A percentile compares a stretch with the other conserved stretches of the same genome.
phyloP scores from a whole-genome alignment of 2,888 invertebrate species.

The Pandemis heparana region DNA sequence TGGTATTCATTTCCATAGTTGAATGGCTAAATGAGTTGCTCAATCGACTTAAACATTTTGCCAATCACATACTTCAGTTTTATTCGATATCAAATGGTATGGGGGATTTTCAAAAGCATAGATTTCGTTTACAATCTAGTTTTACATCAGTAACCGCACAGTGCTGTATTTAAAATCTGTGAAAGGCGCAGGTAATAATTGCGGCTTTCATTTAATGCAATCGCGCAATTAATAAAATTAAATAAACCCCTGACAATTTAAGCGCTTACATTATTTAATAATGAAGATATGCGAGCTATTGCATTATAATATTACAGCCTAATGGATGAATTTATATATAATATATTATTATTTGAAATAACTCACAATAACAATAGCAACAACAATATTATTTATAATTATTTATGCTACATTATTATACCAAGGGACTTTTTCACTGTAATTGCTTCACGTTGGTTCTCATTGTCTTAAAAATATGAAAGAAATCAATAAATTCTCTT shows the following conservation, averaged over 20 bases:
- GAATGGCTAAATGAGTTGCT: not conserved
- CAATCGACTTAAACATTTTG: not conserved
- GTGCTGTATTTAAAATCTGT: conserved; percentile 10
- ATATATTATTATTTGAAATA: not conserved
- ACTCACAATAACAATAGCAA: not conserved
- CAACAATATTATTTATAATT: not conserved
- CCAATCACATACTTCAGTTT: not conserved
- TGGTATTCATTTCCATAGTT: not conserved
- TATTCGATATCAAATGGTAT: not conserved
- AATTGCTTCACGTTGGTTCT: too few species aligned
- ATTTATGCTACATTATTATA: too few species aligned
- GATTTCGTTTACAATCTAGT: not conserved
- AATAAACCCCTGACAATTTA: conserved; percentile 27
- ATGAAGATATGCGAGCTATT: conserved; percentile 27
- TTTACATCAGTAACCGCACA: not conserved
- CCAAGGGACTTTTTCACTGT: too few species aligned
- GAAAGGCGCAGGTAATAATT: conserved; percentile 17
- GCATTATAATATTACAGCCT: conserved; percentile 15
- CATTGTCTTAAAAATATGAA: too few species aligned
- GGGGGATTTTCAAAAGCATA: not conserved
- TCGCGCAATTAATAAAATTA: conserved; percentile 24
- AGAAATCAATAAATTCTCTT: not conserved
- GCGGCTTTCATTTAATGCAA: conserved; percentile 17
- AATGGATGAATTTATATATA: conserved; percentile 25
- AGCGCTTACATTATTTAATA: conserved; percentile 31